Base-by-base conservation (phyloP, 2,888 invertebrate species). In the Abscondita cerata region DNA sequence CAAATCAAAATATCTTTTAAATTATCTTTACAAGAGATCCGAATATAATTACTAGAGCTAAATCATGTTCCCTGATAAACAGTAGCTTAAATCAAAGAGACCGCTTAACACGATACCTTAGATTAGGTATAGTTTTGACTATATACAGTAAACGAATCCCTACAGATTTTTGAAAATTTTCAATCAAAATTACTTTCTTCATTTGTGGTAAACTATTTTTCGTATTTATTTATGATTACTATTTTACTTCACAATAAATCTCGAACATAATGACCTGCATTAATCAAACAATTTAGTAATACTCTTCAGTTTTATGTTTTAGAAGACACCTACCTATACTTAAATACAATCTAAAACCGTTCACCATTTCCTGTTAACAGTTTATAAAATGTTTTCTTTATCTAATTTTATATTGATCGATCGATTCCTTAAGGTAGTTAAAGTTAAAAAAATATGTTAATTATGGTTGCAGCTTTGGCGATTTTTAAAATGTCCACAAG, bases 41-140 rank as follows among this genome's bases (percentile, higher is more conserved):
- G 57, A 59, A 61, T 68, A 66, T 68, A 68, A 68, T 68, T 68
- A 44, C 44, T 44, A 68, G 62, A 66, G 56, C 59, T 68, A 68
- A 68, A 68, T 68, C 67, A 68, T 66, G 64, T 68, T 66, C 56
- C 50, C 58, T 52, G 64, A 62, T 61, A 66, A 68, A 68, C 67
- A 66, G 67, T 68, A 68, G 67, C 66, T 47, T 46, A 56, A 64
- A 51, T 64, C 65, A 68, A 68, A 66, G 63, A 54, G 34, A 41
- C 67, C 67, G 67, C 66, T 55, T 55, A 63, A 62, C 65, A 63
- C 62, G 63, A 52, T 59, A 59, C 59, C 54, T 52, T 55, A 41
- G 55, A 50, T 46, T 48, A 50, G 48, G 46, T 20, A 9, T 40
- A 64, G 57, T 60, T 64, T 64, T 61, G 64, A 64, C 61, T 57